Evolutionary conservation across 2,797 vertebrate species (phyloP), one percentile per base, ranked within the genome.

Genomic region (Micromesistius poutassou): DNA sequence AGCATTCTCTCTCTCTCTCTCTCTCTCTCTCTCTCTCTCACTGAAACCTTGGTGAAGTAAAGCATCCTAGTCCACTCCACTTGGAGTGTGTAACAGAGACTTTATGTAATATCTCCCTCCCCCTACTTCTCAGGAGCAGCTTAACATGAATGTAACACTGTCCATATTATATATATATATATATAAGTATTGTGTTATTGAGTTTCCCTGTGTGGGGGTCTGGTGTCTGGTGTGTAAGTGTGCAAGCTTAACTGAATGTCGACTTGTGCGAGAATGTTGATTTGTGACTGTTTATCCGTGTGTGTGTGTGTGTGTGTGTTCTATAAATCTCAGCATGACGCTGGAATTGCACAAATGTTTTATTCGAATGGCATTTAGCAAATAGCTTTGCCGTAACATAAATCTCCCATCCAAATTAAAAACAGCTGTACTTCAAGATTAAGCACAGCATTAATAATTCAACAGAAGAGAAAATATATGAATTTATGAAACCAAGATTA

Each of bases 161-260:
- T 38, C 36, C 36, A 38, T 38, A 8, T 38, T 10, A n/a, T n/a
- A n/a, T n/a, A n/a, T n/a, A n/a, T n/a, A n/a, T n/a, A n/a, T n/a
- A n/a, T 33, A 33, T 38, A 1, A 38, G 9, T 10, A 38, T 38
- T 38, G 36, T 38, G 36, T 38, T 38, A 38, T 38, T 38, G 36
- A 38, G 9, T 38, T 38, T 10, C 7, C 9, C 1, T 38, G 8
- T 38, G 36, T 38, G 36, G 7, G 35, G 0, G 35, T 36, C 5
- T 36, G 40, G 75, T 66, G 75, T 35, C n/a, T 46, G 42, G 71
- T 77, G 74, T 82, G 77, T 8, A 46, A 75, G 78, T 30, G 77
- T 55, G 6, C 73, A 28, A 12, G 30, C 13, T 28, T 25, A 14
- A 25, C 62, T 74, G 76, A 4, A 46, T 55, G 40, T 72, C 74